Evolutionary conservation across 2,113 vertebrate genomes (phyloP).

Genomic region (Cyanocitta stelleri): DNA sequence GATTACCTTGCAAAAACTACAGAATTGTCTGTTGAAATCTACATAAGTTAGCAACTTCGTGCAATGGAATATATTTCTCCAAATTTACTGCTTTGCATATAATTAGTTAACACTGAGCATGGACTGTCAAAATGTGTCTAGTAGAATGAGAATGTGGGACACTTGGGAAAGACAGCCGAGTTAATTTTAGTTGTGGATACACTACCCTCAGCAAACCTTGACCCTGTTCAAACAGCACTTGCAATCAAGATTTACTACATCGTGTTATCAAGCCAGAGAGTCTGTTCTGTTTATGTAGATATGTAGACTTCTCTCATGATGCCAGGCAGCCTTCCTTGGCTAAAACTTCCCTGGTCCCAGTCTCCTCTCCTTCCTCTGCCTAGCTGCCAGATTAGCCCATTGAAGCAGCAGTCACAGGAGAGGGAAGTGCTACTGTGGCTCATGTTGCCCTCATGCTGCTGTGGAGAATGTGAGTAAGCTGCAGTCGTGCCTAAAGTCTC

Average conservation of each 20-base stretch:
- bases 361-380: not conserved
- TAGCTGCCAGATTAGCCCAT: not conserved
- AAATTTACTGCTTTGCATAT: conserved; percentile 15
- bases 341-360: not conserved
- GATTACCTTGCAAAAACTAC: not conserved
- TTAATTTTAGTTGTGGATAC: not conserved
- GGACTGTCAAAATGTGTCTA: conserved; percentile 6
- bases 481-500: not conserved
- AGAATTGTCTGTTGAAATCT: not conserved
- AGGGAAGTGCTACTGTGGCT: not conserved
- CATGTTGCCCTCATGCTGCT: not conserved
- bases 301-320: not conserved
- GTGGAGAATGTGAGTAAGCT: not conserved
- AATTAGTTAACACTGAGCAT: not conserved
- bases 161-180: not conserved
- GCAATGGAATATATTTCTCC: not conserved
- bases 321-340: not conserved
- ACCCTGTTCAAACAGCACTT: not conserved
- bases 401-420: not conserved
- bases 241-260: not conserved
- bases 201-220: not conserved
- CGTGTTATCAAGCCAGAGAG: not conserved
- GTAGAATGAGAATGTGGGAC: not conserved
- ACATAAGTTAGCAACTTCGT: not conserved
- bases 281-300: not conserved